Base-by-base conservation (phyloP, 2,113 vertebrate species). In the Semicossyphus pulcher region DNA sequence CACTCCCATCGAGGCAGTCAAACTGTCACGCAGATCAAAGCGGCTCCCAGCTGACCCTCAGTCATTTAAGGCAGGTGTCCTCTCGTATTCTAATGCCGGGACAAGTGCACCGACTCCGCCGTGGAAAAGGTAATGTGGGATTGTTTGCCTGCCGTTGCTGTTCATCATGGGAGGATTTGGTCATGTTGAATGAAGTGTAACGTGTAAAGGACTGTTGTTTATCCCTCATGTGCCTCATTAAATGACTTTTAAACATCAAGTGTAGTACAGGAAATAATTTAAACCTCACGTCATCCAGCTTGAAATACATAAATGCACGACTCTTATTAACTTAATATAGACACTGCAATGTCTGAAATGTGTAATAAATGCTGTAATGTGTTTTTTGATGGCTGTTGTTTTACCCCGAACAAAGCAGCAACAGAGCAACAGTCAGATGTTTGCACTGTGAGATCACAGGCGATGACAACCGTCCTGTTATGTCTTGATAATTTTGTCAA, bases 11-110 rank as follows among this genome's bases (percentile, higher is more conserved):
- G 92, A 95, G 93, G 94, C 92, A 95, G 94, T 95, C 94, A 94
- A 95, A 95, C 91, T 91, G 93, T 95, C 93, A 95, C 79, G 62
- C 81, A 94, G 93, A 95, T 95, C 95, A 97, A 96, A 96, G 94
- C 92, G 90, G 89, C 70, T 83, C 86, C 92, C 88, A 78, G 89
- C 81, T 88, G 89, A 93, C 88, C 90, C 86, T 90, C 88, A 93
- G 92, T 92, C 91, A 94, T 91, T 93, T 93, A 85, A 92, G 92
- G 90, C 93, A 95, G 94, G 92, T 90, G 92, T 94, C 89, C 92
- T 86, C 91, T 91, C 70, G 77, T 64, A 78, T 93, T 94, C 77
- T 86, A 90, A 93, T 87, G 89, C 87, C 64, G 59, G 82, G 87
- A 92, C 86, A 89, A 90, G 90, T 84, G 87, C 86, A 85, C 34